Evolutionary conservation across 1,140 invertebrate genomes (phyloP).

Genomic region (Chrysopa pallens): DNA sequence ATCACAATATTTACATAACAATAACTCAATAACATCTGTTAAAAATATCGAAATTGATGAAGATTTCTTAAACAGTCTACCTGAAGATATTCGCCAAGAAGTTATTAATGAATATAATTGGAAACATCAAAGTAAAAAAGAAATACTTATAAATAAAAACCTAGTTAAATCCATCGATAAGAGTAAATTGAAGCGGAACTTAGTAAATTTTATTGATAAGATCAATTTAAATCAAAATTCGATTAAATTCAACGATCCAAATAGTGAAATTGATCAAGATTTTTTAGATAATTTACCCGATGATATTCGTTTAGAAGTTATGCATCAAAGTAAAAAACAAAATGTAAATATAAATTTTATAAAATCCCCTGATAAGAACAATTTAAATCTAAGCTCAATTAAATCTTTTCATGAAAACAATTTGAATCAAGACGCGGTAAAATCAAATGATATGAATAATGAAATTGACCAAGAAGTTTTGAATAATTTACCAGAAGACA

Average conservation of each 20-base stretch:
- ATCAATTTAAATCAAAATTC: too few relatives aligned
- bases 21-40: not conserved
- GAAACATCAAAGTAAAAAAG: conserved; percentile 7
- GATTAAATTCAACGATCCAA: too few relatives aligned
- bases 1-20: not conserved
- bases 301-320: too few relatives aligned
- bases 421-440: too few relatives aligned
- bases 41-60: conserved; percentile 28
- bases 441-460: too few relatives aligned
- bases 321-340: conserved; percentile 1
- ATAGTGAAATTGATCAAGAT: too few relatives aligned
- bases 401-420: too few relatives aligned
- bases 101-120: conserved; percentile 34
- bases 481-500: too few relatives aligned
- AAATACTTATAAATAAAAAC: conserved; percentile 5
- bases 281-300: too few relatives aligned
- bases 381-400: conserved; percentile 9
- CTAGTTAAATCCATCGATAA: conserved; percentile 4
- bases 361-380: not conserved
- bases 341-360: not conserved
- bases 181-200: not conserved
- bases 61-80: conserved; percentile 35
- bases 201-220: conserved; percentile 3
- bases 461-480: too few relatives aligned
- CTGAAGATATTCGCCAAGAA: conserved; percentile 39